Evolutionary conservation across 2,797 vertebrate species (phyloP).

Genomic region (Morelia viridis): DNA sequence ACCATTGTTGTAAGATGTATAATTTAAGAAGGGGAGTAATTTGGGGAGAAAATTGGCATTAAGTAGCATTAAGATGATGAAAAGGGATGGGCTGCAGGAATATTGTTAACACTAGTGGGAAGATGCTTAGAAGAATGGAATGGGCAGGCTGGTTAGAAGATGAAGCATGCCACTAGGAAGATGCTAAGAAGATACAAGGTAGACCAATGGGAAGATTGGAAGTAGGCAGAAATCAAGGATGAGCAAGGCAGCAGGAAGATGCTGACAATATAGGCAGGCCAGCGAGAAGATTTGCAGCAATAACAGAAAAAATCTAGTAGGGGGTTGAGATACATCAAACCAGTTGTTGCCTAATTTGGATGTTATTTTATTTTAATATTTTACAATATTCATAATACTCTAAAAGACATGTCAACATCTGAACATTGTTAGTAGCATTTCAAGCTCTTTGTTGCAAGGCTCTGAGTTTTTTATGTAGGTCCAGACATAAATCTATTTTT

Average conservation of each 20-base stretch:
- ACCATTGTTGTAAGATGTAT: not conserved
- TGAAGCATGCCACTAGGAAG: not conserved
- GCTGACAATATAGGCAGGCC: not conserved
- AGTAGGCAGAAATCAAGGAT: not conserved
- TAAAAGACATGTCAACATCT: not conserved
- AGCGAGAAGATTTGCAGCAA: not conserved
- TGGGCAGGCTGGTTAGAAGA: not conserved
- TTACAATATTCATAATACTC: not conserved
- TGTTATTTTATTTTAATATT: not conserved
- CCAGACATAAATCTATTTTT: not conserved
- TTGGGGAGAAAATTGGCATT: not conserved
- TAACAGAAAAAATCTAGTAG: not conserved
- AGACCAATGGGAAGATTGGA: not conserved
- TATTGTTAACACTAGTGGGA: too few relatives aligned
- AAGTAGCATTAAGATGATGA: not conserved
- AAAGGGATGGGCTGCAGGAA: not conserved
- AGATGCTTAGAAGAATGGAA: not conserved
- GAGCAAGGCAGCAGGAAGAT: not conserved
- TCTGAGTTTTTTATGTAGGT: not conserved
- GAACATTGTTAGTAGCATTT: not conserved
- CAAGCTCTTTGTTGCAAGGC: not conserved
- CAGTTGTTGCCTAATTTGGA: not conserved
- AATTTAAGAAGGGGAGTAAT: not conserved
- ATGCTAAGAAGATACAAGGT: not conserved
- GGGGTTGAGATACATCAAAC: not conserved